Evolutionary conservation across 2,888 invertebrate species (phyloP), one percentile per base, ranked within the genome.

Genomic region (Xylota sylvarum): DNA sequence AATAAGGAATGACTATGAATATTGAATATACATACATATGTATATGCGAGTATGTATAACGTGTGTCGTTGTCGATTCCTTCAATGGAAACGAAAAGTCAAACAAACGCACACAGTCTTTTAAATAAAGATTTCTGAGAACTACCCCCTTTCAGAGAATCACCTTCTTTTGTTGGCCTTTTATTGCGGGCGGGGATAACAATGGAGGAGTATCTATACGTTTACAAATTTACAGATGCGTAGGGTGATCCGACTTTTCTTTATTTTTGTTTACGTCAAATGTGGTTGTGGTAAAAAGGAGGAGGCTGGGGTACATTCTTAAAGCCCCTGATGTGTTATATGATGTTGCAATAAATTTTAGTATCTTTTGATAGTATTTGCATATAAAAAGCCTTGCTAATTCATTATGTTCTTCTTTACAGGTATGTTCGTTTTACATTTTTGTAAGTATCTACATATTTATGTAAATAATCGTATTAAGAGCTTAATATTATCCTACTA

Each of bases 1-100:
- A 55, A 40, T 46, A 56, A 65, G 65, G 14, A 55, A 32, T 30
- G 55, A 46, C 46, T 14, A 76, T 65, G 74, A 65, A 76, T 76
- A 65, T 64, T 43, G 55, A 62, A 43, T 64, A 32, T n/a, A n/a
- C n/a, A n/a, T n/a, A n/a, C n/a, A n/a, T n/a, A n/a, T n/a, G n/a
- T n/a, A n/a, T n/a, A n/a, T n/a, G n/a, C n/a, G n/a, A n/a, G n/a
- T n/a, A 23, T 3, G 23, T 10, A 3, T 48, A 9, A 27, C 12
- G 27, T 37, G 37, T 35, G 5, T 14, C 12, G 46, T 30, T 6
- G 6, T 14, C n/a, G 55, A 27, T 30, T n/a, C 10, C 19, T 12
- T 43, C 0, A 32, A 55, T 32, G 17, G 12, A 43, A 56, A n/a
- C 56, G 32, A 46, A 43, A 55, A 69, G 69, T 69, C 55, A 55